phyloP scores from a whole-genome alignment of 2,888 invertebrate species.

The Microctonus brassicae region DNA sequence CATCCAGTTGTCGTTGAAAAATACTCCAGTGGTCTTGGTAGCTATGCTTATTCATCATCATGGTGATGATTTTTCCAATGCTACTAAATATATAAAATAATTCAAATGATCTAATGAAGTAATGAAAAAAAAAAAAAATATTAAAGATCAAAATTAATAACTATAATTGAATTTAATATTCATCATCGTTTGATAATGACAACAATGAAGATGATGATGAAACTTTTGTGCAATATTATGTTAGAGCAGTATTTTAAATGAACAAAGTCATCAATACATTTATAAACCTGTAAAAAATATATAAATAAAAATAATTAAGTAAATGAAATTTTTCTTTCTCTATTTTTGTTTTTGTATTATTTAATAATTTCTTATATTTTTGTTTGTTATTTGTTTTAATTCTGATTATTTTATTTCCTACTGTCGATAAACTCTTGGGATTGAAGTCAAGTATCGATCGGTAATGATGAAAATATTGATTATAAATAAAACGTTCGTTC shows the following conservation, averaged over 20 bases:
- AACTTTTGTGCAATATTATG: background rate
- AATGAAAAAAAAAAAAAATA: background rate
- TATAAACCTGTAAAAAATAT: too few relatives aligned
- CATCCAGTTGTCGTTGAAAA: constrained; percentile 54
- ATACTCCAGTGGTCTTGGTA: constrained; percentile 39
- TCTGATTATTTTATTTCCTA: background rate
- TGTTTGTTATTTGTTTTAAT: too few relatives aligned
- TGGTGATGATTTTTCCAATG: constrained; percentile 32
- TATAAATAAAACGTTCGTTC: background rate
- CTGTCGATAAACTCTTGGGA: background rate
- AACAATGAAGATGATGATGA: background rate
- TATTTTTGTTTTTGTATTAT: too few relatives aligned
- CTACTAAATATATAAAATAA: background rate
- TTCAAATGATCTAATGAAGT: background rate
- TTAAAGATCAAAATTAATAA: too few relatives aligned
- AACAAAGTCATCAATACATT: too few relatives aligned
- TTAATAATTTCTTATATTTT: too few relatives aligned
- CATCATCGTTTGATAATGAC: too few relatives aligned
- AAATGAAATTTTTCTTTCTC: too few relatives aligned
- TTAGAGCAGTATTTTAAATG: constrained; percentile 2
- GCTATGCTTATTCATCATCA: constrained; percentile 32
- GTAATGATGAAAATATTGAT: constrained; percentile 2
- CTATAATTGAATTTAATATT: background rate
- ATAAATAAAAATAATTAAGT: too few relatives aligned
- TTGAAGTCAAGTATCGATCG: constrained; percentile 10